Conservation (phyloP, 1,140 invertebrate species). For the Hycleus cichorii region DNA sequence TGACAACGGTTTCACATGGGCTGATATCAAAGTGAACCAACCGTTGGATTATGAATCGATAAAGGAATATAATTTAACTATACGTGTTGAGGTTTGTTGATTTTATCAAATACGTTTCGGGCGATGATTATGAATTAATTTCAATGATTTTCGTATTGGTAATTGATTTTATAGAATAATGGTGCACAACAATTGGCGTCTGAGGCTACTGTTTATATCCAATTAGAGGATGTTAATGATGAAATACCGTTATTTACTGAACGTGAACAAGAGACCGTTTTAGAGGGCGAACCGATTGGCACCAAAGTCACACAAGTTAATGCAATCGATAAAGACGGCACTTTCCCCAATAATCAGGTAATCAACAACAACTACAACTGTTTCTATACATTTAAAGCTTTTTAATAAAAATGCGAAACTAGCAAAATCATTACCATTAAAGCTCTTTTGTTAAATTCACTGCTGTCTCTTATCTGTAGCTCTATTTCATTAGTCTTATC, state of each 20-base stretch:
- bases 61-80: conserved; percentile 92
- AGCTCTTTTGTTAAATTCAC: too few relatives aligned
- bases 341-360: conserved; percentile 89
- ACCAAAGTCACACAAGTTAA: conserved; percentile 94
- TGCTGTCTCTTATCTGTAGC: too few relatives aligned
- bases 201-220: conserved; percentile 88
- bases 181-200: conserved; percentile 90
- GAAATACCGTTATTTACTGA: conserved; percentile 93
- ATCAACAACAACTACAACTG: conserved; percentile 12
- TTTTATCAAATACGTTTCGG: not conserved
- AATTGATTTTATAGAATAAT: conserved; percentile 66
- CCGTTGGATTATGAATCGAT: conserved; percentile 91
- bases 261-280: conserved; percentile 87
- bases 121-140: not conserved
- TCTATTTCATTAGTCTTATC: too few relatives aligned
- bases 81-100: conserved; percentile 81
- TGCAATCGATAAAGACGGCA: conserved; percentile 94
- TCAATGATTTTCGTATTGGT: not conserved
- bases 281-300: conserved; percentile 88
- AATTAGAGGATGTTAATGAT: conserved; percentile 93
- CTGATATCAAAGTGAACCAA: conserved; percentile 93
- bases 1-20: conserved; percentile 86
- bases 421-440: too few relatives aligned
- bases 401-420: too few relatives aligned
- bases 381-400: not conserved